phyloP scores from a whole-genome alignment of 2,113 vertebrate genomes.

The Cyprinodon variegatus region DNA sequence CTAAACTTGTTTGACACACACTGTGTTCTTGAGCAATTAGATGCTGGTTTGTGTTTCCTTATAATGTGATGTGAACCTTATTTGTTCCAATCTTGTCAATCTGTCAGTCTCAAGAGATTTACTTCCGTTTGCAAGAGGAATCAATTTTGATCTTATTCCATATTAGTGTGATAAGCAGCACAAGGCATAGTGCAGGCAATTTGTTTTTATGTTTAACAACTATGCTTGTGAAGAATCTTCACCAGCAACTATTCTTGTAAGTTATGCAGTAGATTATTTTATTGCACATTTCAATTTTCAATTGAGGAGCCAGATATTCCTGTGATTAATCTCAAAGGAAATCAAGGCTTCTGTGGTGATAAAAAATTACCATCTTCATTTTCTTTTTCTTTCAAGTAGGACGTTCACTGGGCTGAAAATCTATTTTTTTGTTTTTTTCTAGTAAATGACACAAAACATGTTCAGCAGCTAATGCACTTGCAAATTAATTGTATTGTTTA shows the following conservation, averaged over 20 bases:
- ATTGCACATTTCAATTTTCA: constrained; percentile 35
- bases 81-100: constrained; percentile 26
- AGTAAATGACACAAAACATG: background rate
- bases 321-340: constrained; percentile 17
- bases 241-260: background rate
- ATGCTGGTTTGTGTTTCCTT: constrained; percentile 11
- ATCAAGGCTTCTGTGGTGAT: constrained; percentile 5
- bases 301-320: constrained; percentile 7
- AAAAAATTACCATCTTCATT: background rate
- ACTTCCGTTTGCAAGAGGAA: background rate
- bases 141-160: background rate
- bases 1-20: background rate
- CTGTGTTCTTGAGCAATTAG: background rate
- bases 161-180: constrained; percentile 9
- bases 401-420: background rate
- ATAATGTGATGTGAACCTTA: constrained; percentile 4
- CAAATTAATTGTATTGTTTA: too few relatives aligned
- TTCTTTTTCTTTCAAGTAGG: background rate
- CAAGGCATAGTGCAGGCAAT: constrained; percentile 40
- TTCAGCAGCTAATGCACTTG: too few relatives aligned
- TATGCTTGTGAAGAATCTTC: background rate
- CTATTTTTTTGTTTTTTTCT: constrained; percentile 9
- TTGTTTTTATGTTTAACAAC: constrained; percentile 34
- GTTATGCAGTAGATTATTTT: constrained; percentile 6
- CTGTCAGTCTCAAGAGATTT: constrained; percentile 10